These are phyloP conservation scores for Albula glossodonta DNA, from an alignment of 2,113 vertebrate species.

Conservation along the genomic window DNA sequence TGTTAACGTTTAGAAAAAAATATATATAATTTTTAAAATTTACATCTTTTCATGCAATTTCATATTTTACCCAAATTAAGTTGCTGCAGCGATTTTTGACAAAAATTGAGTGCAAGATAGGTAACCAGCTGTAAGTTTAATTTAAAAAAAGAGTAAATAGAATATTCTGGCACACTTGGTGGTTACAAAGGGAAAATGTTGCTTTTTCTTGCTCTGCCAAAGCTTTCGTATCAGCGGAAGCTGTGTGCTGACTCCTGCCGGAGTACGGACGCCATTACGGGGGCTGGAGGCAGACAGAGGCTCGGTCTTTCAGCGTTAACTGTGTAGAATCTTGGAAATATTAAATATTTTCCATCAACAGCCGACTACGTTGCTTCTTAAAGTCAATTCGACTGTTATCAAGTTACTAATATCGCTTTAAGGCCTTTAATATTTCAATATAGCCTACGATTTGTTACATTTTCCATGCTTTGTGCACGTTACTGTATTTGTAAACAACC, in stretches of 20 bases:
- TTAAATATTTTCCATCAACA: not conserved
- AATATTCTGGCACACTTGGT: not conserved
- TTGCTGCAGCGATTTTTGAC: not conserved
- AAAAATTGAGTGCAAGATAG: not conserved
- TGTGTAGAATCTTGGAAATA: not conserved
- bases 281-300: constrained; percentile 45
- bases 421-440: too few relatives aligned
- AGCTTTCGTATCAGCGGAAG: constrained; percentile 59
- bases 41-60: not conserved
- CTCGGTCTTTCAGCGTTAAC: constrained; percentile 29
- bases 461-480: not conserved
- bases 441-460: not conserved
- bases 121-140: not conserved
- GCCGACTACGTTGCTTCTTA: not conserved
- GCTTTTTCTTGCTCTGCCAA: not conserved
- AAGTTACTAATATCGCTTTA: not conserved
- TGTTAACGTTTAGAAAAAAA: not conserved
- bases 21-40: not conserved
- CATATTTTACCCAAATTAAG: not conserved
- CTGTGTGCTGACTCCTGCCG: constrained; percentile 70
- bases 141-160: not conserved
- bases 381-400: not conserved
- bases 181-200: not conserved
- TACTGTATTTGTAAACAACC: not conserved
- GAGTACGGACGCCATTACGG: constrained; percentile 67